Evolutionary conservation across 2,888 invertebrate species (phyloP).

Genomic region (Drosophila pseudotakahashii): DNA sequence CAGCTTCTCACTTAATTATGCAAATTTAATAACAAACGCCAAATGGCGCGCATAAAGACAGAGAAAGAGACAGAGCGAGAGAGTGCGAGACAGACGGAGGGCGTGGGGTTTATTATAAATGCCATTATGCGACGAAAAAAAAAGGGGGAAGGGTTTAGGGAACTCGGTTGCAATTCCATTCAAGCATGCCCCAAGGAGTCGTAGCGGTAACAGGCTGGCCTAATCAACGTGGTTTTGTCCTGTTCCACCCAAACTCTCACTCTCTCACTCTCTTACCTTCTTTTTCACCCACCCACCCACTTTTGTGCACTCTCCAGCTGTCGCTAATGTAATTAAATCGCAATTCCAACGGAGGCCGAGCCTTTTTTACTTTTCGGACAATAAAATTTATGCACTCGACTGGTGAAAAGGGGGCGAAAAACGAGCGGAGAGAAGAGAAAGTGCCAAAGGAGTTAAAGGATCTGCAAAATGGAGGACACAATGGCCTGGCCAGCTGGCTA

Average conservation of each 20-base stretch:
- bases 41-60: constrained; percentile 48
- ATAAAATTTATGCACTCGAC: constrained; percentile 72
- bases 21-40: constrained; percentile 72
- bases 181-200: constrained; percentile 73
- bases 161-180: constrained; percentile 61
- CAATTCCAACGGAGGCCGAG: constrained; percentile 52
- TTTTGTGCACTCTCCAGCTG: constrained; percentile 34
- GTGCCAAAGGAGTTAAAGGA: constrained; percentile 13
- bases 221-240: constrained; percentile 44
- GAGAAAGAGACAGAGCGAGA: constrained; percentile 8
- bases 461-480: constrained; percentile 45
- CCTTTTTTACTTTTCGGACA: constrained; percentile 57
- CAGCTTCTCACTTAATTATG: constrained; percentile 73
- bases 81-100: constrained; percentile 1
- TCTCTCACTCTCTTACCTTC: not conserved
- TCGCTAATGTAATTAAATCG: constrained; percentile 72
- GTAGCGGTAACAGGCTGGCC: constrained; percentile 42
- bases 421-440: not conserved
- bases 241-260: constrained; percentile 6
- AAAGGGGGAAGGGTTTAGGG: not conserved
- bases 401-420: constrained; percentile 1
- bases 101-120: constrained; percentile 61
- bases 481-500: constrained; percentile 67
- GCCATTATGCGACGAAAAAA: constrained; percentile 54
- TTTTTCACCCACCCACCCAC: not conserved